A percentile compares a stretch with the other conserved stretches of the same genome.
Evolutionary conservation across 2,888 invertebrate genomes (phyloP).

Genomic region (Cryptocheilus praepositus): DNA sequence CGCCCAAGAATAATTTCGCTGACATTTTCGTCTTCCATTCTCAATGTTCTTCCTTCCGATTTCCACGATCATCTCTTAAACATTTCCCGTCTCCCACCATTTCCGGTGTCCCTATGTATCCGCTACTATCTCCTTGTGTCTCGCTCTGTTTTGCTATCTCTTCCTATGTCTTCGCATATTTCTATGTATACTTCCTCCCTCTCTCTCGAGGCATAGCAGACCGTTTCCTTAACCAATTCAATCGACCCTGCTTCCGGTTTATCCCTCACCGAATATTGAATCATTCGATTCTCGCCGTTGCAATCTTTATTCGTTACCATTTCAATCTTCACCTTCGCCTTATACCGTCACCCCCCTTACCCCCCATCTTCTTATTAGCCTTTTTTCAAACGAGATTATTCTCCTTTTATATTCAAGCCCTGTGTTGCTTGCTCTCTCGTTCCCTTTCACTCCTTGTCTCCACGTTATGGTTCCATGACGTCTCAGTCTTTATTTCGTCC

Average conservation of each 20-base stretch:
- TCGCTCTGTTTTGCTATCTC: background rate
- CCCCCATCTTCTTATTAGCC: slow-evolving; percentile 12
- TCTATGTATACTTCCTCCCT: too few species aligned
- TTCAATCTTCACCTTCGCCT: background rate
- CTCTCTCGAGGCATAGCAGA: too few species aligned
- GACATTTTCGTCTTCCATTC: background rate
- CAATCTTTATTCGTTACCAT: background rate
- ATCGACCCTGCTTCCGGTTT: too few species aligned
- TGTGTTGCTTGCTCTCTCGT: background rate
- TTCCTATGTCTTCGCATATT: too few species aligned
- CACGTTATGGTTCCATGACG: too few species aligned
- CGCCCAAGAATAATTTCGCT: slow-evolving; percentile 2
- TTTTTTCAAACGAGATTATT: background rate
- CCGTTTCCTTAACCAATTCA: too few species aligned
- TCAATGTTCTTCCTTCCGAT: slow-evolving; percentile 10
- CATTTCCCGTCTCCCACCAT: background rate
- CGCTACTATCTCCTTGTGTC: background rate
- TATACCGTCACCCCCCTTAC: background rate
- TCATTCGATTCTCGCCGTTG: too few species aligned
- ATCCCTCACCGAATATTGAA: too few species aligned
- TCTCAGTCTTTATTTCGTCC: too few species aligned
- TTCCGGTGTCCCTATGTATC: too few species aligned
- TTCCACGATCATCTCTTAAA: slow-evolving; percentile 1
- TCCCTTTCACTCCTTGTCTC: background rate
- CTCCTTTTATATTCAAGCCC: background rate